Percentiles rank a stretch among this genome's conserved stretches.
Evolutionary conservation across 2,113 vertebrate species (phyloP).

Genomic region (Petromus typicus): DNA sequence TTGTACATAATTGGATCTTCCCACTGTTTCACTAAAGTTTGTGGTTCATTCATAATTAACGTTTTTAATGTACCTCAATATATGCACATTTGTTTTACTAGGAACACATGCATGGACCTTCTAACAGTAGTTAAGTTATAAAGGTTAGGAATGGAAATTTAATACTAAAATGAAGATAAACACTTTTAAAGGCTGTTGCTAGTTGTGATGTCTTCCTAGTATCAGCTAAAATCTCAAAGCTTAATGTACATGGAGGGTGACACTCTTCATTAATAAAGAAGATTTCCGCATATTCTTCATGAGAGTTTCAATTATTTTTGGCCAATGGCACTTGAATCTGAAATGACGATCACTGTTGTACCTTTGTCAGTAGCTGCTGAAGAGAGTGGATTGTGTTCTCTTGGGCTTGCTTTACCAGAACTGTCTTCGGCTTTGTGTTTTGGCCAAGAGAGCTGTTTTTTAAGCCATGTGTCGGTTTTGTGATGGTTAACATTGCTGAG

Average conservation of each 20-base stretch:
- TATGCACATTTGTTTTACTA: not conserved
- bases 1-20: not conserved
- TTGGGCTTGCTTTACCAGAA: not conserved
- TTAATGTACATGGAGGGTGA: not conserved
- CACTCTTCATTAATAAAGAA: not conserved
- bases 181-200: not conserved
- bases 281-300: not conserved
- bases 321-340: not conserved
- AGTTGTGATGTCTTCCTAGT: not conserved
- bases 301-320: slow-evolving; percentile 24
- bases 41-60: not conserved
- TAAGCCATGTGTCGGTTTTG: not conserved
- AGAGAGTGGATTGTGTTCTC: not conserved
- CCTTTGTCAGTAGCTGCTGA: not conserved
- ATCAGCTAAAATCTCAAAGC: not conserved
- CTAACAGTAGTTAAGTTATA: not conserved
- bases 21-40: not conserved
- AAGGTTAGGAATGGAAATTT: not conserved
- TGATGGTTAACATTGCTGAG: not conserved
- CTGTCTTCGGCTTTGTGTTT: not conserved
- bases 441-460: not conserved
- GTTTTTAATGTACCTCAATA: not conserved
- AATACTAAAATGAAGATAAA: slow-evolving; percentile 2
- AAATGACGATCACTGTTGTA: not conserved
- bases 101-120: too few relatives aligned